Evolutionary conservation across 2,888 invertebrate genomes (phyloP).

Genomic region (Limnephilus marmoratus): DNA sequence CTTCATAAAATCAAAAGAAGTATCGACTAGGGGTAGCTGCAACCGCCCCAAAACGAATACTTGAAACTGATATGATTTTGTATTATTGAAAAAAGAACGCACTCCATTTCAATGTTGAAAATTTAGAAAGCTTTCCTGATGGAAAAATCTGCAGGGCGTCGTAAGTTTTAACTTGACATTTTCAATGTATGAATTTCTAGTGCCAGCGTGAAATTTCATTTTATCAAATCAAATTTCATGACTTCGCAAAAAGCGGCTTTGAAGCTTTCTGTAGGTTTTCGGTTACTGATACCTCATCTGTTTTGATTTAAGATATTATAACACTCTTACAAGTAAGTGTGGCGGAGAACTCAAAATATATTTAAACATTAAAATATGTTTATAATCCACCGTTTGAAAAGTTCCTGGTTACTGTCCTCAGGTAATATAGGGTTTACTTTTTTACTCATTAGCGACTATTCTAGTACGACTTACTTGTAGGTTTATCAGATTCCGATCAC

Average conservation of each 20-base stretch:
- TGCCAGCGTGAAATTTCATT: slow-evolving; percentile 25
- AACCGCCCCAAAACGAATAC: background rate
- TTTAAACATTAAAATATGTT: too few relatives aligned
- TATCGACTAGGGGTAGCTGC: background rate
- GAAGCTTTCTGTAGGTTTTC: background rate
- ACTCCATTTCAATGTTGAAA: slow-evolving; percentile 45
- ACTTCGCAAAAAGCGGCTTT: background rate
- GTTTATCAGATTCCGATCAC: too few relatives aligned
- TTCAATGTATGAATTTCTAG: slow-evolving; percentile 34
- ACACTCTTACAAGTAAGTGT: background rate
- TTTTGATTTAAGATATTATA: background rate
- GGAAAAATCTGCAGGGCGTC: slow-evolving; percentile 15
- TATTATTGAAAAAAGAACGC: slow-evolving; percentile 41
- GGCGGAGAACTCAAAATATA: background rate
- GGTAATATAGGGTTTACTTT: too few relatives aligned
- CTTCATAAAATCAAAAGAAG: background rate
- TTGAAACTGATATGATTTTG: slow-evolving; percentile 49
- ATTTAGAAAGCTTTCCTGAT: slow-evolving; percentile 35
- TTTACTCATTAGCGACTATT: too few relatives aligned
- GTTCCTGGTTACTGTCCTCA: too few relatives aligned
- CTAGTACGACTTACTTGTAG: too few relatives aligned
- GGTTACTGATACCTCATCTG: background rate
- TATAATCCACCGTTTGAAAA: too few relatives aligned
- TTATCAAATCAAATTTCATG: slow-evolving; percentile 40
- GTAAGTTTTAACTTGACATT: slow-evolving; percentile 1